Base-by-base conservation (phyloP, 1,140 invertebrate genomes). In the Trichonephila inaurata region DNA sequence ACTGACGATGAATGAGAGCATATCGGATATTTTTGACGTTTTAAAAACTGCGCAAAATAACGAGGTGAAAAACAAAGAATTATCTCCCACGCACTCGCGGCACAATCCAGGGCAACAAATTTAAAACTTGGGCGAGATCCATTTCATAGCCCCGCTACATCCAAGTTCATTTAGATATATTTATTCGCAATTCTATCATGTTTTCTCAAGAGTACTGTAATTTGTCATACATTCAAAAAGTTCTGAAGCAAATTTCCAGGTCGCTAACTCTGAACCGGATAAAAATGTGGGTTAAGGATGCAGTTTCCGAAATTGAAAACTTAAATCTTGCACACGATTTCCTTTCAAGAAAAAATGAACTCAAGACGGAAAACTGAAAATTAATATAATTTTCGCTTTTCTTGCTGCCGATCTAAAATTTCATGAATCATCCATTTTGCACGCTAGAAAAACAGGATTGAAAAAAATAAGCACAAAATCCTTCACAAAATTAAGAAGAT, bases 61-160 rank as follows among this genome's bases (percentile, higher is more conserved):
- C 33, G 33, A 77, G 69, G 33, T 77, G 72, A 77, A 77, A 77
- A 77, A 83, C 19, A 83, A 60, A 60, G 82, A 24, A 51, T 44
- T 58, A 51, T 60, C 82, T 83, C 85, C 85, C 85, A 87, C 85
- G 61, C 85, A 40, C 28, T 58, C 62, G 33, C 33, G 19, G 18
- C 8, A 51, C 51, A 33, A 87, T 64, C 61, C 28, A 33, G 85
- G 51, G 51, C 85, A 87, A n/a, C 40, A 87, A 64, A 87, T 62
- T 87, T 87, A 87, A 87, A 87, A 87, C 85, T 64, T 87, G 85
- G 85, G 40, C 18, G 58, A 87, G 85, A 33, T 87, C 85, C 85
- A 87, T 83, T 83, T 83, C 19, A 51, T 83, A 24, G 72, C 8
- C n/a, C 21, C 21, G 1, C 82, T 51, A 40, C 18, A 14, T 60